phyloP scores from a whole-genome alignment of 1,140 invertebrate species.

The Argopecten irradians region DNA sequence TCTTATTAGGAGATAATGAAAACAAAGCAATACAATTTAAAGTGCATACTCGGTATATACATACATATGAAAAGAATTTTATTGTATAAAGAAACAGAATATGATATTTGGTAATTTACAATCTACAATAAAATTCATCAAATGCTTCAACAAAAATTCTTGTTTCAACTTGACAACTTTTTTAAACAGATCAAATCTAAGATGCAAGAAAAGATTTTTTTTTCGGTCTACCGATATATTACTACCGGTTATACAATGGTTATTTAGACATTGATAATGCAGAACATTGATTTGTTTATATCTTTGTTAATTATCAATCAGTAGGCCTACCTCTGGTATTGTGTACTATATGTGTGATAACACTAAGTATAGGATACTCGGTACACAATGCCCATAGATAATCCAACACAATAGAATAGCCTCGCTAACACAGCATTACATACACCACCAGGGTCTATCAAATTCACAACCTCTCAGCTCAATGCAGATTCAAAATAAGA shows the following conservation, averaged over 20 bases:
- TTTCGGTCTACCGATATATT: not conserved
- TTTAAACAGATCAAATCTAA: not conserved
- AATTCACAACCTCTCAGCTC: not conserved
- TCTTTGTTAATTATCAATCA: not conserved
- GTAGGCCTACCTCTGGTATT: not conserved
- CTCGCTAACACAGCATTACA: not conserved
- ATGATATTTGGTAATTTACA: no score
- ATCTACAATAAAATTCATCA: no score
- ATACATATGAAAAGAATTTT: no score
- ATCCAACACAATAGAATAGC: not conserved
- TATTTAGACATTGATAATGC: not conserved
- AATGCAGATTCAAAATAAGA: not conserved
- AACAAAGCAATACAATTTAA: no score
- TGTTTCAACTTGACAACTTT: not conserved
- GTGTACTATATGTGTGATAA: not conserved
- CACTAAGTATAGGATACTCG: not conserved
- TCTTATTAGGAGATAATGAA: no score
- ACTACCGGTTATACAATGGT: not conserved
- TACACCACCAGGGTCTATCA: not conserved
- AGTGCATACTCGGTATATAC: no score
- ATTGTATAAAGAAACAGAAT: no score
- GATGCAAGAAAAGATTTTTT: not conserved
- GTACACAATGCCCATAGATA: not conserved
- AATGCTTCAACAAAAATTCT: not conserved
- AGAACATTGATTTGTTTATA: not conserved